Evolutionary conservation across 2,797 vertebrate genomes (phyloP).

Genomic region (Remorina albescens): DNA sequence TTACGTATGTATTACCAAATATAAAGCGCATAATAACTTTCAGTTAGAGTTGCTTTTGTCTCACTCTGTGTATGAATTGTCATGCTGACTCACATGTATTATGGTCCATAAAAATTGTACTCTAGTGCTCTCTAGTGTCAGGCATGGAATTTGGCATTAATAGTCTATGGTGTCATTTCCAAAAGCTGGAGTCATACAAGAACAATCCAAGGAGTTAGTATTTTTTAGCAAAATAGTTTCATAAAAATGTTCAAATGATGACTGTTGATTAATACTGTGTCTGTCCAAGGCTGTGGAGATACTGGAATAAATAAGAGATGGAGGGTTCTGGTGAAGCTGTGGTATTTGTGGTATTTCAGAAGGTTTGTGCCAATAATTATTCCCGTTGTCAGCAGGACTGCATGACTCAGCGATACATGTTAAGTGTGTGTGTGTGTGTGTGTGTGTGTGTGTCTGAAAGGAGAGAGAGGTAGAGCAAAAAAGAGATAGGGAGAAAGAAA

Average conservation of each 20-base stretch:
- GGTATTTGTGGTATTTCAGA: background rate
- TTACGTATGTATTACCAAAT: background rate
- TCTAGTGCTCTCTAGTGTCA: slow-evolving; percentile 68
- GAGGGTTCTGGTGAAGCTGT: background rate
- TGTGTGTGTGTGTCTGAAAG: background rate
- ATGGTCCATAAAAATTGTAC: slow-evolving; percentile 39
- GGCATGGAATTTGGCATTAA: background rate
- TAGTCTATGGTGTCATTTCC: background rate
- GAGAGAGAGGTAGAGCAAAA: too few species aligned
- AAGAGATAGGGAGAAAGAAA: background rate
- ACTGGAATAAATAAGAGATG: background rate
- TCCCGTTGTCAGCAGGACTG: background rate
- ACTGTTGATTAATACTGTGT: background rate
- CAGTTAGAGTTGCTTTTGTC: background rate
- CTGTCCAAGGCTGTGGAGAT: background rate
- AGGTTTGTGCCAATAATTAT: background rate
- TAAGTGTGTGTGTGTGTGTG: background rate
- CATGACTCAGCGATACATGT: background rate
- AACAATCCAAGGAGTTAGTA: background rate
- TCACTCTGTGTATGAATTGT: slow-evolving; percentile 8
- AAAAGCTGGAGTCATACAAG: background rate
- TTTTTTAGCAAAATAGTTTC: background rate
- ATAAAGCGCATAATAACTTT: background rate
- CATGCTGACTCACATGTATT: slow-evolving; percentile 5
- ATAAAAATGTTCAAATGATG: background rate